These are phyloP conservation scores for Struthio camelus DNA, from an alignment of 2,113 vertebrate genomes.

Conservation along the genomic window DNA sequence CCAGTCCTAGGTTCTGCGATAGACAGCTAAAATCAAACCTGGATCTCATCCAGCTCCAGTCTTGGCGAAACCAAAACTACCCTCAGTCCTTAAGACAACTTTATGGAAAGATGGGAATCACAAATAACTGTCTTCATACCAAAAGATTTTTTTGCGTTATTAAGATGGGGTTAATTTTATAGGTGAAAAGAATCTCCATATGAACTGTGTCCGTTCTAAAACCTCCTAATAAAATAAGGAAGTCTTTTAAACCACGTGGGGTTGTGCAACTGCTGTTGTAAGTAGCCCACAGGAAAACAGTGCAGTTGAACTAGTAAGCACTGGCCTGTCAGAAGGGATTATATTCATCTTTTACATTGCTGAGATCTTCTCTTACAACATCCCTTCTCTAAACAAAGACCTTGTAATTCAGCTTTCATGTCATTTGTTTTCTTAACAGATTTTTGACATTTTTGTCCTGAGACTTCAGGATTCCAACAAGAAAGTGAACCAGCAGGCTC, in stretches of 20 bases:
- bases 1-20: neutral
- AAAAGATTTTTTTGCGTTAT: neutral
- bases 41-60: neutral
- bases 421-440: slow-evolving; percentile 51
- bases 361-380: neutral
- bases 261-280: neutral
- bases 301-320: neutral
- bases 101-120: neutral
- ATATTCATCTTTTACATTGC: neutral
- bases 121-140: neutral
- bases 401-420: neutral
- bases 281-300: neutral
- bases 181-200: neutral
- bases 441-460: slow-evolving; percentile 74
- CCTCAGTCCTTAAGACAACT: neutral
- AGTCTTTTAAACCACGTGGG: neutral
- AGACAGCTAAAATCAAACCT: neutral
- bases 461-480: slow-evolving; percentile 76
- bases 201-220: neutral
- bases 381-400: neutral
- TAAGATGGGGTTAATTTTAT: neutral
- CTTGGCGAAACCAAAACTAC: neutral
- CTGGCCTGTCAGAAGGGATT: neutral
- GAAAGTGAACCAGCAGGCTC: slow-evolving; percentile 72
- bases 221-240: neutral